Evolutionary conservation across 2,113 vertebrate species (phyloP), one percentile per base, ranked within the genome.

Genomic region (Myotis brandtii): DNA sequence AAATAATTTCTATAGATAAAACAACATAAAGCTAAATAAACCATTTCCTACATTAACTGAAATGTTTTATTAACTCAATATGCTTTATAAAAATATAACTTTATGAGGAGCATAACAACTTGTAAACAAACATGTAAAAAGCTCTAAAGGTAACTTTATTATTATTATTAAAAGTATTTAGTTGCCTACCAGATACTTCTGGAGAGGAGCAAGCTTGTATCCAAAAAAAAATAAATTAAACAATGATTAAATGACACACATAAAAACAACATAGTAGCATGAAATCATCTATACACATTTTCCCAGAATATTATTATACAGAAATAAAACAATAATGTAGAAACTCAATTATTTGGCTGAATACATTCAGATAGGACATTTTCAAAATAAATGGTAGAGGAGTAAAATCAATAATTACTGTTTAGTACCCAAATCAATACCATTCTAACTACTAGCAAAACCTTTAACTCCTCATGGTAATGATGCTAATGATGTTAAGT

Each of bases 181-280:
- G 54, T 95, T 96, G 94, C 87, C 97, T 97, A 97, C 95, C 96
- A 97, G 84, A 96, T 95, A 96, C 75, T 95, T 97, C 97, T 97
- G 95, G 97, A 97, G 95, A 97, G 21, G 93, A 96, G 91, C 93
- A 96, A 95, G 95, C 94, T 93, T 95, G 90, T 93, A 23, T 91
- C 70, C 76, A 52, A 96, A 95, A 96, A 95, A 95, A 97, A 95
- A 94, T 76, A 95, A 97, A 96, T 96, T 64, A 85, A 95, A 97
- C 85, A 92, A 79, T 95, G 81, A 95, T 97, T 97, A 97, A 97
- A 92, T 93, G 62, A 93, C 18, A 94, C 54, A 94, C 48, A 90
- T 27, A 95, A 85, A 77, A 89, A 83, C 54, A 79, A 40, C 23
- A 87, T 43, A 70, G 83, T 87, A 95, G 83, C 76, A 95, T 72